These are phyloP conservation scores for Protomyctophum bolini DNA, from an alignment of 2,113 vertebrate genomes.

Conservation along the genomic window DNA sequence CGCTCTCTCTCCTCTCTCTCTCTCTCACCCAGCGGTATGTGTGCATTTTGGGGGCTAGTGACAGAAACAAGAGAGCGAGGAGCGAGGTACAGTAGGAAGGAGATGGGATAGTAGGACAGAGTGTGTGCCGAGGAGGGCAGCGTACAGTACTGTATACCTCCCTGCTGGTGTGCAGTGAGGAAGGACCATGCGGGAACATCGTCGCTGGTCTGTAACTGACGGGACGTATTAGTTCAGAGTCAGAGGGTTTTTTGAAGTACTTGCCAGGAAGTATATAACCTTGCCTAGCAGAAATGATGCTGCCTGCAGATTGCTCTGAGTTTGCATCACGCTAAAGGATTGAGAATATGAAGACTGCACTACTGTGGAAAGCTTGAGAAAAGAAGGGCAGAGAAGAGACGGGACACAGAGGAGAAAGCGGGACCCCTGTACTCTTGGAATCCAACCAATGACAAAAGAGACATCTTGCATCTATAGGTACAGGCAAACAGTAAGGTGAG, in stretches of 20 bases:
- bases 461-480: conserved; percentile 28
- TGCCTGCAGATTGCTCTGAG: conserved; percentile 42
- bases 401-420: conserved; percentile 19
- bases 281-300: conserved; percentile 31
- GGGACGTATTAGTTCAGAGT: conserved; percentile 43
- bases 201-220: background rate
- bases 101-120: conserved; percentile 46
- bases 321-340: conserved; percentile 45
- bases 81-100: conserved; percentile 32
- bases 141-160: conserved; percentile 9
- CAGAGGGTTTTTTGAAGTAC: conserved; percentile 14
- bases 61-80: conserved; percentile 1
- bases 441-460: conserved; percentile 11
- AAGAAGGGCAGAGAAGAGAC: conserved; percentile 23
- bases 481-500: conserved; percentile 57
- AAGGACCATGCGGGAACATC: conserved; percentile 47
- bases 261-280: conserved; percentile 15
- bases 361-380: conserved; percentile 19
- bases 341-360: conserved; percentile 31
- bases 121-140: conserved; percentile 52
- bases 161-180: conserved; percentile 47
- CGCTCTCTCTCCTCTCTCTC: background rate
- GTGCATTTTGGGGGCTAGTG: conserved; percentile 58
- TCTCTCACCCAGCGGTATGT: conserved; percentile 54
- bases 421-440: conserved; percentile 37